Percentiles rank a stretch among this genome's conserved stretches.
Evolutionary conservation across 2,113 vertebrate genomes (phyloP).

Genomic region (Barnardius zonarius): DNA sequence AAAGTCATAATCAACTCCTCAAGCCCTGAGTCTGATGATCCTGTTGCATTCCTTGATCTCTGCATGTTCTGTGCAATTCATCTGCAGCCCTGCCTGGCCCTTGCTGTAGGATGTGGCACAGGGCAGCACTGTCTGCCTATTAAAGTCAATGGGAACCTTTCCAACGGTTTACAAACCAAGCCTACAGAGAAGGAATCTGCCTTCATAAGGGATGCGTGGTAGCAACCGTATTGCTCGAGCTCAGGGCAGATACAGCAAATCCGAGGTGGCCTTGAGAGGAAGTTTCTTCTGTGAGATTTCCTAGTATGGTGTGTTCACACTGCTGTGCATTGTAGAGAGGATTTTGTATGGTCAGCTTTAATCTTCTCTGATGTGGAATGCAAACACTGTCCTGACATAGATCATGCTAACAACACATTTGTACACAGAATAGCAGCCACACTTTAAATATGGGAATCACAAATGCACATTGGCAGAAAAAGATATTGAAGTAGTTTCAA

Average conservation of each 20-base stretch:
- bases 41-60: neutral
- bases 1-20: fast-evolving
- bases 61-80: fast-evolving
- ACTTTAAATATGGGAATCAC: slow-evolving; percentile 25
- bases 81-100: neutral
- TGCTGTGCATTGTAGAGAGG: neutral
- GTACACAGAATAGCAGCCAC: neutral
- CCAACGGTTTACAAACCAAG: neutral
- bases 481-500: neutral
- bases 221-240: neutral
- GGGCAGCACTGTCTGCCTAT: neutral
- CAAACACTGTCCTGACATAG: slow-evolving; percentile 28
- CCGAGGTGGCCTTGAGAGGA: neutral
- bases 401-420: neutral
- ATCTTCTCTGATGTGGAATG: neutral
- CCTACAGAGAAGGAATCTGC: neutral
- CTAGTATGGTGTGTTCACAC: slow-evolving; percentile 42
- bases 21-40: neutral
- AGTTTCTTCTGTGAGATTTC: neutral
- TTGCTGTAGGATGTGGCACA: fast-evolving
- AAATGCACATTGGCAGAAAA: slow-evolving; percentile 10
- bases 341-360: slow-evolving; percentile 14
- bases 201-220: neutral
- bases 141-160: neutral
- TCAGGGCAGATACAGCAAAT: neutral